A percentile compares a stretch with the other conserved stretches of the same genome.
Evolutionary conservation across 1,140 invertebrate species (phyloP).

Genomic region (Amphibalanus amphitrite): DNA sequence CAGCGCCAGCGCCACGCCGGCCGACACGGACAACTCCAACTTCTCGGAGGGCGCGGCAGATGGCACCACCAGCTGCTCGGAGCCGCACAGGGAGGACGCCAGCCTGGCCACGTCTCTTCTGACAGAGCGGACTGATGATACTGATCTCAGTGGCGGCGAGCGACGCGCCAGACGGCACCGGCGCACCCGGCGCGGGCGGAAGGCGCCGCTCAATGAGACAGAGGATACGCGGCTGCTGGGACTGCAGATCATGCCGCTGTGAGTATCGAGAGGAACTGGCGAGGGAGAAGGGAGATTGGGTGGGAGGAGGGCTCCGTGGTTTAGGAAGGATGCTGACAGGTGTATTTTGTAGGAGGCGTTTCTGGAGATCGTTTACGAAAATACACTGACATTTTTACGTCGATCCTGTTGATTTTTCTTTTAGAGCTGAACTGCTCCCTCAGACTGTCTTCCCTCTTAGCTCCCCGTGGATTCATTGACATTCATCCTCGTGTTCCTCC

Average conservation of each 20-base stretch:
- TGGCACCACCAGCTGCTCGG: constrained; percentile 1
- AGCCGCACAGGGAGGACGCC: background rate
- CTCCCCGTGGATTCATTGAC: too few relatives aligned
- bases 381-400: too few relatives aligned
- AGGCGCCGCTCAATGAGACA: background rate
- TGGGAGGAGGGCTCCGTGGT: too few relatives aligned
- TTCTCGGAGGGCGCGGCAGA: background rate
- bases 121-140: background rate
- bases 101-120: background rate
- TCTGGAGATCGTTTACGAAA: too few relatives aligned
- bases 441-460: too few relatives aligned
- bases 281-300: too few relatives aligned
- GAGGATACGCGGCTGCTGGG: background rate
- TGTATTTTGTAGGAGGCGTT: too few relatives aligned
- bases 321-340: too few relatives aligned
- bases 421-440: too few relatives aligned
- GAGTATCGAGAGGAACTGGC: too few relatives aligned
- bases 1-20: background rate
- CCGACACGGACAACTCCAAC: background rate
- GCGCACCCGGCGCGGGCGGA: background rate
- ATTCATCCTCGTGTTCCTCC: too few relatives aligned
- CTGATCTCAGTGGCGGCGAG: background rate
- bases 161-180: background rate
- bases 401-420: too few relatives aligned
- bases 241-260: background rate